Evolutionary conservation across 2,888 invertebrate species (phyloP), one percentile per base, ranked within the genome.

Genomic region (Gibbula magus): DNA sequence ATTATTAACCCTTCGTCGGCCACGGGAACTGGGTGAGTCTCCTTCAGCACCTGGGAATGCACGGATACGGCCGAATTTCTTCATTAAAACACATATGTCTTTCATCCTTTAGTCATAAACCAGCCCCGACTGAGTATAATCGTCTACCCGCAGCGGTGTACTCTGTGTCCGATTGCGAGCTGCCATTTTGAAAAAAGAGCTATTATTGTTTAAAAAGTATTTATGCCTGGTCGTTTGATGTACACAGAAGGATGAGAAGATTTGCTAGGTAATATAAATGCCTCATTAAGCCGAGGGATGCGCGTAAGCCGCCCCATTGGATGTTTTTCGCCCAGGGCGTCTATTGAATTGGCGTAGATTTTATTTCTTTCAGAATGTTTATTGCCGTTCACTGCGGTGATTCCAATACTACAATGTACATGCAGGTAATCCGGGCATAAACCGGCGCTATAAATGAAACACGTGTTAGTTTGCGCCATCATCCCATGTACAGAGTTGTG

Each of bases 1-100:
- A 70, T 70, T 70, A 70, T 70, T 70, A 70, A 70, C 70, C 70
- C 70, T 70, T 39, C 35, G 35, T 35, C 70, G 20, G 70, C 32
- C 70, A 70, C 18, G 45, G 35, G 0, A 67, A 70, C 29, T 35
- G 70, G 70, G 70, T 70, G 70, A 20, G 20, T 70, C 32, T 70
- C 35, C 35, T 16, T 35, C 20, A 39, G 70, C 70, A 56, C 5
- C 70, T 70, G 70, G 4, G 32, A 61, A 29, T 29, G 25, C 29
- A 25, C 22, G 29, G 45, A 29, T 61, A 25, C 61, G 29, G 29
- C 25, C 61, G 3, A 25, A 10, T 29, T 61, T 22, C 29, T 61
- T 61, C 18, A 10, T 61, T 4, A 29, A 16, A 22, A 61, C 61
- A 61, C 61, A 61, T 61, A 25, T 29, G 22, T 25, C 16, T 4